These are phyloP conservation scores for Barypeithes pellucidus DNA, from an alignment of 2,888 invertebrate genomes.

Conservation along the genomic window DNA sequence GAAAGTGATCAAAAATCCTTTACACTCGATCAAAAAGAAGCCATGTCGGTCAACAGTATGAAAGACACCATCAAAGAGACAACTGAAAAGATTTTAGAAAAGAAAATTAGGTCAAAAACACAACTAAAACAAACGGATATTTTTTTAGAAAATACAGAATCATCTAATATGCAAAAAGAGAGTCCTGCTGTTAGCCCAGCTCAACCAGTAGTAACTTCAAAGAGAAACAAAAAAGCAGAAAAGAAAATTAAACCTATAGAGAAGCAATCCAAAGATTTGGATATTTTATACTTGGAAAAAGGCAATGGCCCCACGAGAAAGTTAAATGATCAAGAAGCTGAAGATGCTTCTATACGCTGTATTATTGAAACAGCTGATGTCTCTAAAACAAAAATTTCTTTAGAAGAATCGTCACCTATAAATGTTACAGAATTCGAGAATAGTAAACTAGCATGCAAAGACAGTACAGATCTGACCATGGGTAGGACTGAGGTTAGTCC, in stretches of 20 bases:
- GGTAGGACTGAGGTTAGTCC: too few relatives aligned
- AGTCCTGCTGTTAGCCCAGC: too few relatives aligned
- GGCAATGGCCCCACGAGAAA: background rate
- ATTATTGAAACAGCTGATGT: too few relatives aligned
- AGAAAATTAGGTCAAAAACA: background rate
- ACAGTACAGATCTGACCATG: too few relatives aligned
- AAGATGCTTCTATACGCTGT: background rate
- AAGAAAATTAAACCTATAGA: background rate
- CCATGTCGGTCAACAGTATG: background rate
- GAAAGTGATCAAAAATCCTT: background rate
- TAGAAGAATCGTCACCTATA: background rate
- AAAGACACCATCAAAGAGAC: too few relatives aligned
- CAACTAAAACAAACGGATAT: background rate
- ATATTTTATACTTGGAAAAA: too few relatives aligned
- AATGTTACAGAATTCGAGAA: too few relatives aligned
- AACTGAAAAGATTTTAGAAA: background rate
- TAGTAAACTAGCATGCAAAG: too few relatives aligned
- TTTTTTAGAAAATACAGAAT: background rate
- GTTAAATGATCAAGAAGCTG: background rate
- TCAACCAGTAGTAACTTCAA: background rate
- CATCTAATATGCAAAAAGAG: background rate
- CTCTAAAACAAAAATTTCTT: background rate
- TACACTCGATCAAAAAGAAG: background rate
- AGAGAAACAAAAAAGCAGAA: background rate
- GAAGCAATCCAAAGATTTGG: background rate